Conservation (phyloP, 2,113 vertebrate species). For the Scolopax mira region DNA sequence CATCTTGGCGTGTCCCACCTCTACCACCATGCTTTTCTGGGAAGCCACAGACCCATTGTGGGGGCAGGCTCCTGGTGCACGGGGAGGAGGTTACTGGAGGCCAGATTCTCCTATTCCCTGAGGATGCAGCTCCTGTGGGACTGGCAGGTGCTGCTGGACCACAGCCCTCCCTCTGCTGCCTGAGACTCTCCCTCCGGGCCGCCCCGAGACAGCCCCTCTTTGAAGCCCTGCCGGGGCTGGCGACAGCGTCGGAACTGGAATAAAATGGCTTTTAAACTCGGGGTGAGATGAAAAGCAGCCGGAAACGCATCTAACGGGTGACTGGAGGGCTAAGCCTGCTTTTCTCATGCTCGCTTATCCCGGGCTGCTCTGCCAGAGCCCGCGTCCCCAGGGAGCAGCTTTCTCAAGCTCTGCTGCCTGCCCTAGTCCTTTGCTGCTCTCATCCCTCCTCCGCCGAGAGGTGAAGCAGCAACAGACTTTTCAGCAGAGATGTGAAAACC, state of each 20-base stretch:
- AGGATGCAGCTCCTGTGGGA: not conserved
- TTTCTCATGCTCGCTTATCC: conserved; percentile 45
- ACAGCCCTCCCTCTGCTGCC: not conserved
- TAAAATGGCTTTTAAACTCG: conserved; percentile 32
- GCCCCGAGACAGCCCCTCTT: not conserved
- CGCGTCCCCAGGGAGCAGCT: not conserved
- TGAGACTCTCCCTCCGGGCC: not conserved
- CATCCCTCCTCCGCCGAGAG: not conserved
- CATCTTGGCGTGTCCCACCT: not conserved
- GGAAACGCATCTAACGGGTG: conserved; percentile 32
- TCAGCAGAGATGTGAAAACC: not conserved
- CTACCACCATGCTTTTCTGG: fast-evolving
- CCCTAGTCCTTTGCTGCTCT: not conserved
- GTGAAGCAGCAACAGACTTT: not conserved
- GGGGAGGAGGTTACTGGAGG: not conserved
- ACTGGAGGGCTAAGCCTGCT: conserved; percentile 48
- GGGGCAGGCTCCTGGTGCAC: fast-evolving
- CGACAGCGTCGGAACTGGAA: not conserved
- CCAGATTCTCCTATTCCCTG: fast-evolving
- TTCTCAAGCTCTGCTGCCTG: conserved; percentile 32
- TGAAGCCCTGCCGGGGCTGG: conserved; percentile 39
- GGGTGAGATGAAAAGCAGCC: conserved; percentile 56
- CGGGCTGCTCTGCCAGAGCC: not conserved
- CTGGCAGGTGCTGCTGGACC: not conserved
- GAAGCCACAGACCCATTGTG: fast-evolving